phyloP scores from a whole-genome alignment of 1,140 invertebrate genomes.

The Pseudachorutes palmiensis region DNA sequence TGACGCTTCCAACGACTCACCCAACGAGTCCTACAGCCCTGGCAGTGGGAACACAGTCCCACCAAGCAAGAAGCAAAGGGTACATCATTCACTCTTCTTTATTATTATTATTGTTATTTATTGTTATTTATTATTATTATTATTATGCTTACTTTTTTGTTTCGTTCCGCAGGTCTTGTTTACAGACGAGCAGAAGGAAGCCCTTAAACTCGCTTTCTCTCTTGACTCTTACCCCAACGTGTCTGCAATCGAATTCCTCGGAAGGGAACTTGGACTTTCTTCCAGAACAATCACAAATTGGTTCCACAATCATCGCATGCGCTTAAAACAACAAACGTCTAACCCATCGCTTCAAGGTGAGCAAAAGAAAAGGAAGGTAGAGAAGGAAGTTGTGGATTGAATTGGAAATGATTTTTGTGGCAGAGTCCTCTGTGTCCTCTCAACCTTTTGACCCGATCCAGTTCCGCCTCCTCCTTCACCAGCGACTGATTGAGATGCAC shows the following conservation, averaged over 20 bases:
- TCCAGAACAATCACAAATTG: slow-evolving; percentile 96
- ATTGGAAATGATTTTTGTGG: slow-evolving; percentile 9
- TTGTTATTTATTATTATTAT: not conserved
- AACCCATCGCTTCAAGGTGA: slow-evolving; percentile 34
- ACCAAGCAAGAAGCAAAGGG: slow-evolving; percentile 37
- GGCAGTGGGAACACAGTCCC: slow-evolving; percentile 58
- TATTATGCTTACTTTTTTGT: not conserved
- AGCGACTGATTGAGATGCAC: slow-evolving; percentile 73
- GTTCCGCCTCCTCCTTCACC: slow-evolving; percentile 76
- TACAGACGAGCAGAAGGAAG: slow-evolving; percentile 97
- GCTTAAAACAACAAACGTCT: slow-evolving; percentile 81
- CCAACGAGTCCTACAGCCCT: slow-evolving; percentile 79
- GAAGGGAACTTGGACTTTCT: slow-evolving; percentile 80
- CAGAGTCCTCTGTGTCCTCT: slow-evolving; percentile 35
- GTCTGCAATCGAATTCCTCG: slow-evolving; percentile 88
- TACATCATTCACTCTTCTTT: slow-evolving; percentile 16
- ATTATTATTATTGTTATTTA: slow-evolving; percentile 13
- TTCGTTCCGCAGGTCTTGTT: slow-evolving; percentile 68
- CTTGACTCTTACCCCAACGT: slow-evolving; percentile 94
- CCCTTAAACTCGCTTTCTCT: slow-evolving; percentile 81
- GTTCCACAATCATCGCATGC: slow-evolving; percentile 99
- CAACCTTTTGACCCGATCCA: slow-evolving; percentile 73
- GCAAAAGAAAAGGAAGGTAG: no score
- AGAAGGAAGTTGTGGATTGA: no score
- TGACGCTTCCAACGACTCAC: slow-evolving; percentile 78